Evolutionary conservation across 2,888 invertebrate genomes (phyloP).

Genomic region (Euspilapteryx auroguttella): DNA sequence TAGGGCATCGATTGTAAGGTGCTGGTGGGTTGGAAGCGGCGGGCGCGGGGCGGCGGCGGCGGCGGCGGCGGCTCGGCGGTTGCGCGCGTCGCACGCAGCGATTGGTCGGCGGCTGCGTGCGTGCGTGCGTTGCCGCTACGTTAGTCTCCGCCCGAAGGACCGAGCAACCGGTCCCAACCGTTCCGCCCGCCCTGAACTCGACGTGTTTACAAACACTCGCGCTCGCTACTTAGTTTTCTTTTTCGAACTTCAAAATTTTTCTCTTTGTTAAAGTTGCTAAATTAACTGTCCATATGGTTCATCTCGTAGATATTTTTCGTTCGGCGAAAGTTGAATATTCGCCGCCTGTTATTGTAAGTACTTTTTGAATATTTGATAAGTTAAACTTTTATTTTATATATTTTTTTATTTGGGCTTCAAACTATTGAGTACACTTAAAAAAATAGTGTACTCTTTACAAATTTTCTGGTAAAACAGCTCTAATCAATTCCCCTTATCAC

Average conservation of each 20-base stretch:
- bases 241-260: too few relatives aligned
- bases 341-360: conserved; percentile 74
- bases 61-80: conserved; percentile 57
- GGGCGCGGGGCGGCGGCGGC: conserved; percentile 58
- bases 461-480: too few relatives aligned
- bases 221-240: conserved; percentile 22
- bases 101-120: conserved; percentile 32
- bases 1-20: conserved; percentile 62
- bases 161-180: conserved; percentile 23
- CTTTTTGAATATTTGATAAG: conserved; percentile 7
- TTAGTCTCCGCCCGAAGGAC: conserved; percentile 38
- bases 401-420: too few relatives aligned
- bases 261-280: too few relatives aligned
- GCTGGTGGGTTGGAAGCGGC: conserved; percentile 46
- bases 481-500: too few relatives aligned
- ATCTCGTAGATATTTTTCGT: conserved; percentile 78
- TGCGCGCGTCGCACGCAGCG: conserved; percentile 46
- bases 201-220: conserved; percentile 22
- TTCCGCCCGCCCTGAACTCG: conserved; percentile 17
- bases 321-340: conserved; percentile 78
- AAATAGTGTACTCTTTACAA: too few relatives aligned
- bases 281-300: conserved; percentile 80
- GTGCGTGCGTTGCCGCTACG: too few relatives aligned
- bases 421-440: too few relatives aligned
- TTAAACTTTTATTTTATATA: too few relatives aligned